These are phyloP conservation scores for Bombus affinis DNA, from an alignment of 1,140 invertebrate genomes.

Conservation along the genomic window DNA sequence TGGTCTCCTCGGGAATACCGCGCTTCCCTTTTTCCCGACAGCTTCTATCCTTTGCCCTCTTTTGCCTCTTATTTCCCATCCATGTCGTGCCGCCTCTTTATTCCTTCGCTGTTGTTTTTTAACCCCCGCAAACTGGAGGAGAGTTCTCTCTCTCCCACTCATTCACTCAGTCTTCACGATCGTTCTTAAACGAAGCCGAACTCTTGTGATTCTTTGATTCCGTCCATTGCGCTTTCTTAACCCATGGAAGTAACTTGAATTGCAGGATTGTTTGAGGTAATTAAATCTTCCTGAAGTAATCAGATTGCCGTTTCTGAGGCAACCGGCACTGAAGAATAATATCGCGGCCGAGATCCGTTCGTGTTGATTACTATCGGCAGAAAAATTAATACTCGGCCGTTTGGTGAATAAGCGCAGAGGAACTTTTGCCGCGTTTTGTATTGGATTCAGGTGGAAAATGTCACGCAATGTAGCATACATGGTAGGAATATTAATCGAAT, in stretches of 20 bases:
- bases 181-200: conserved; percentile 44
- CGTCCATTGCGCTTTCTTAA: neutral
- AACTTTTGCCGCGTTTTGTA: neutral
- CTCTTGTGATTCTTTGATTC: conserved; percentile 24
- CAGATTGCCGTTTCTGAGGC: neutral
- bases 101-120: neutral
- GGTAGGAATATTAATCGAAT: neutral
- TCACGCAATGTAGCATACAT: neutral
- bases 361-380: neutral
- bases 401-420: neutral
- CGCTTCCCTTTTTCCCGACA: conserved; percentile 24
- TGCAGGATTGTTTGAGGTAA: conserved; percentile 5
- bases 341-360: neutral
- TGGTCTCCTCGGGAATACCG: conserved; percentile 64
- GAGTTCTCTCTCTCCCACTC: neutral
- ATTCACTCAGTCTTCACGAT: neutral
- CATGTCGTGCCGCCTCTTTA: neutral
- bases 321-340: neutral
- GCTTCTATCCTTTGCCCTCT: neutral
- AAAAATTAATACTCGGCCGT: neutral
- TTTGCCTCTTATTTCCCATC: neutral
- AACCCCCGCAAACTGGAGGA: neutral
- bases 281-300: conserved; percentile 14
- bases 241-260: conserved; percentile 27
- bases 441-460: neutral